Percentiles rank a stretch among this genome's conserved stretches.
These are phyloP conservation scores for Leuctra nigra DNA, from an alignment of 2,888 invertebrate genomes.

Conservation along the genomic window DNA sequence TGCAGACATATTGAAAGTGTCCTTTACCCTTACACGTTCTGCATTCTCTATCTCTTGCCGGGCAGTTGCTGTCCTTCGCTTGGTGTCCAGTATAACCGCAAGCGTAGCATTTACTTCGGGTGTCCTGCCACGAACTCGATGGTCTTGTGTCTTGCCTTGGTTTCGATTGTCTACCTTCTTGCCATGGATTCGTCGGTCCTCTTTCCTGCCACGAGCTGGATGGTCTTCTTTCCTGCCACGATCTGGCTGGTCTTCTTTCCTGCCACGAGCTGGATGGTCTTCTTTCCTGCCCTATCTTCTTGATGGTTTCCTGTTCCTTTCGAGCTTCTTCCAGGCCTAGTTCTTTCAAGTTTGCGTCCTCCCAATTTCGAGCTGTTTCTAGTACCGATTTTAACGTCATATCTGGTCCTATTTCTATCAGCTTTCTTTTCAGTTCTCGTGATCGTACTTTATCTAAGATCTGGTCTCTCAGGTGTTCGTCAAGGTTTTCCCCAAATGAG, in stretches of 20 bases:
- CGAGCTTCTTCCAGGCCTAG: background rate
- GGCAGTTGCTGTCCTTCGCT: background rate
- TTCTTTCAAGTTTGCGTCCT: background rate
- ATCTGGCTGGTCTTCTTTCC: no score
- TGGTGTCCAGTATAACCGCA: background rate
- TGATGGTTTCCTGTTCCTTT: background rate
- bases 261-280: background rate
- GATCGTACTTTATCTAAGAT: background rate
- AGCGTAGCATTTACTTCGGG: background rate
- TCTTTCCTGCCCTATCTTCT: background rate
- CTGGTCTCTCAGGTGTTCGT: background rate
- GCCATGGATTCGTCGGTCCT: no score
- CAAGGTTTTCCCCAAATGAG: background rate
- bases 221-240: background rate
- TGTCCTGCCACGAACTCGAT: no score
- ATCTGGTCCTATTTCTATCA: background rate
- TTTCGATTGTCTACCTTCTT: no score
- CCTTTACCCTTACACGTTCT: background rate
- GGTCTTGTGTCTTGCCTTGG: no score
- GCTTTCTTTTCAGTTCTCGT: background rate
- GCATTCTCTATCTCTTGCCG: background rate
- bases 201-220: no score
- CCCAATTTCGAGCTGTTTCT: background rate
- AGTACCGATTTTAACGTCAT: background rate
- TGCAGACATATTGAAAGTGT: background rate